These are phyloP conservation scores for Sebastes steindachneri DNA, from an alignment of 2,797 vertebrate genomes.

Conservation along the genomic window DNA sequence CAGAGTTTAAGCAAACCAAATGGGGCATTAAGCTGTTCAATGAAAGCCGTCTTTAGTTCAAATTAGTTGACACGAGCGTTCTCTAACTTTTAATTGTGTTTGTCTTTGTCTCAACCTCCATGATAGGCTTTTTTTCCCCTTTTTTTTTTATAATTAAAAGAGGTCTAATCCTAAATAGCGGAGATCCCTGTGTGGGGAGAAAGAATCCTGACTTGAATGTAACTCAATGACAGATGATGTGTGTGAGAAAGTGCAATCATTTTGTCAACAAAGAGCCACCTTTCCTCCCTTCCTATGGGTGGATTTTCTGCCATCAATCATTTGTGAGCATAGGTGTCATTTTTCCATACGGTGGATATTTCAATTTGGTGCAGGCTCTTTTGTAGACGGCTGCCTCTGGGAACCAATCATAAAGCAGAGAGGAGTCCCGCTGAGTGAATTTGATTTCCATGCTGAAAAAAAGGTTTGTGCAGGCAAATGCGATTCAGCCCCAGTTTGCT, in stretches of 20 bases:
- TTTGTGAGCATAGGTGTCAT: constrained; percentile 28
- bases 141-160: constrained; percentile 41
- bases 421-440: constrained; percentile 45
- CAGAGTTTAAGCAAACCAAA: constrained; percentile 28
- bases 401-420: constrained; percentile 49
- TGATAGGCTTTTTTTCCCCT: not conserved
- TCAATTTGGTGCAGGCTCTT: constrained; percentile 48
- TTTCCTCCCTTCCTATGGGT: not conserved
- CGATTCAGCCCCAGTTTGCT: constrained; percentile 30
- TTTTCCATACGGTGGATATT: constrained; percentile 22
- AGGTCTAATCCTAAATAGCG: constrained; percentile 24
- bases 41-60: constrained; percentile 24
- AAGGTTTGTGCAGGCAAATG: constrained; percentile 42
- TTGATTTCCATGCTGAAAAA: constrained; percentile 48
- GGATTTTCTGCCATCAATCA: constrained; percentile 43
- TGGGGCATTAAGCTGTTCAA: constrained; percentile 17
- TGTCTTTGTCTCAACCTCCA: constrained; percentile 7
- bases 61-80: constrained; percentile 21
- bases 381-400: constrained; percentile 36
- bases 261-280: constrained; percentile 8
- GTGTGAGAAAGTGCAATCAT: constrained; percentile 10
- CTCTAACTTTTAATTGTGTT: constrained; percentile 53
- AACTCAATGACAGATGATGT: constrained; percentile 13
- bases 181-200: not conserved
- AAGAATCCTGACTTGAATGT: not conserved